Evolutionary conservation across 2,113 vertebrate genomes (phyloP), one percentile per base, ranked within the genome.

Genomic region (Sinocyclocheilus rhinocerous): DNA sequence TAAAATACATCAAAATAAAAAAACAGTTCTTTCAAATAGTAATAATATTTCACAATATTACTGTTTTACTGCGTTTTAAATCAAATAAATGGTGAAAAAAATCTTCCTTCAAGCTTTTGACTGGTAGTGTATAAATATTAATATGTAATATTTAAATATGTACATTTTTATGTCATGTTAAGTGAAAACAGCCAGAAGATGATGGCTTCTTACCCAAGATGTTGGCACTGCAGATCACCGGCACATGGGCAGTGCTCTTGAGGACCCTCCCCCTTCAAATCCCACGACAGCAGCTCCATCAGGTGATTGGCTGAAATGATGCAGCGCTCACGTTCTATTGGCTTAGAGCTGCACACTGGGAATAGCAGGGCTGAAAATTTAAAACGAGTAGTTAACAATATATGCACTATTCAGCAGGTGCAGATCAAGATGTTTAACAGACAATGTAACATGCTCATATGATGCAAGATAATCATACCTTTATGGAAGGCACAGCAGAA

Each of bases 401-500:
- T 26, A 8, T 16, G 24, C 24, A 6, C 45, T 6, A 39, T 36
- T 29, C 39, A 39, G 33, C 69, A 70, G 6, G 7, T 69, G 7
- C 11, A 18, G 33, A n/a, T 36, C 36, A 42, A 42, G 39, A 13
- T 12, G 42, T 42, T 42, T 42, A 42, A 42, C 7, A 42, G 42
- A 42, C 7, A 9, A 45, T 45, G 10, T 45, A 24, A 7, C 45
- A 4, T 24, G 13, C 13, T 24, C 39, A 18, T 50, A 4, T 45
- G 10, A n/a, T 61, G n/a, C 20, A 26, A 29, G 13, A 18, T 55
- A 4, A 24, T 65, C 29, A 65, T 92, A 99, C 98, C 95, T 95
- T 93, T 95, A 86, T 97, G 96, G 69, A 98, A 94, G 69, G 97
- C 96, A 83, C 98, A 99, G 94, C 98, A 99, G 13, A 94, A 94